A percentile compares a stretch with the other conserved stretches of the same genome.
These are phyloP conservation scores for Atherinosoma microstoma DNA, from an alignment of 2,797 vertebrate species.

Conservation along the genomic window DNA sequence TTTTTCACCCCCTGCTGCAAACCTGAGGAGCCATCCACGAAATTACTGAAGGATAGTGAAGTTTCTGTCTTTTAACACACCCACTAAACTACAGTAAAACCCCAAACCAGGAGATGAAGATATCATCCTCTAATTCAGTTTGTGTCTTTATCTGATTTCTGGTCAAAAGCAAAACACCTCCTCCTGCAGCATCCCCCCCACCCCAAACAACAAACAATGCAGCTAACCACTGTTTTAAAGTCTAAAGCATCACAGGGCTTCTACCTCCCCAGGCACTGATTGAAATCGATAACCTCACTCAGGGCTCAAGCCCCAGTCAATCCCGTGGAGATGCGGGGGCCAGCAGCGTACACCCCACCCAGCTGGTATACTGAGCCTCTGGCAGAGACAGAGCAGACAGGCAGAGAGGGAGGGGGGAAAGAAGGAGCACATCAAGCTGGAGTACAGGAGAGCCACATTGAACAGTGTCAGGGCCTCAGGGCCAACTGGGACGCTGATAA, in stretches of 20 bases:
- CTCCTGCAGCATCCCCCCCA: conserved; percentile 43
- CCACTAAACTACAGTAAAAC: conserved; percentile 6
- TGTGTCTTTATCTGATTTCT: conserved; percentile 62
- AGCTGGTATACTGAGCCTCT: conserved; percentile 63
- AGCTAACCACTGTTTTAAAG: conserved; percentile 72
- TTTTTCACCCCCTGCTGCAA: background rate
- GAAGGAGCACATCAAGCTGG: conserved; percentile 44
- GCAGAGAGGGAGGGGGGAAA: conserved; percentile 37
- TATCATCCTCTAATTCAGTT: conserved; percentile 51
- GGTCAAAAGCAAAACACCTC: conserved; percentile 51
- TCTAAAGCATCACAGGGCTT: conserved; percentile 75
- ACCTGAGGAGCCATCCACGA: background rate
- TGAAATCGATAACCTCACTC: conserved; percentile 81
- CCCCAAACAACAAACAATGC: conserved; percentile 59
- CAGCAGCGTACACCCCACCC: conserved; percentile 66
- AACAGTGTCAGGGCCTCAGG: conserved; percentile 79
- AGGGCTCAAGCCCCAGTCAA: conserved; percentile 74
- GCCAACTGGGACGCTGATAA: conserved; percentile 85
- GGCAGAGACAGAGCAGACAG: conserved; percentile 70
- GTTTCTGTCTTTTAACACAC: conserved; percentile 12
- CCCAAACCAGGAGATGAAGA: conserved; percentile 52
- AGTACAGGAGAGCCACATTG: conserved; percentile 73
- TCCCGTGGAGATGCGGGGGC: conserved; percentile 63
- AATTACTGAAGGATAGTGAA: background rate
- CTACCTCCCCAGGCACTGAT: conserved; percentile 75